phyloP scores from a whole-genome alignment of 2,113 vertebrate genomes.

The Dasyurus viverrinus region DNA sequence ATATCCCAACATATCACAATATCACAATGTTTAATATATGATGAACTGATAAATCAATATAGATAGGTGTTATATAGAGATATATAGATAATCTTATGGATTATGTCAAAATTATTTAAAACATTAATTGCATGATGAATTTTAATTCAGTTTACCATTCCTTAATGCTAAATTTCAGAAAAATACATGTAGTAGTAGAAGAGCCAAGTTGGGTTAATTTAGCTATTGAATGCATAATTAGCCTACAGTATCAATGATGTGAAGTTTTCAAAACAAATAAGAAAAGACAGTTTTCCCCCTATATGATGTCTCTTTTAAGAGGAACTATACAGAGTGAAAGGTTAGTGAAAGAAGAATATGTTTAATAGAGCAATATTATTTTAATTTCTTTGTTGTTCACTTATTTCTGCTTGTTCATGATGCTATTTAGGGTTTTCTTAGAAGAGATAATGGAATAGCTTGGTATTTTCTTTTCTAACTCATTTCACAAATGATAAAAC shows the following conservation, averaged over 20 bases:
- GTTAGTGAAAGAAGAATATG: not conserved
- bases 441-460: not conserved
- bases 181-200: not conserved
- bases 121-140: constrained; percentile 18
- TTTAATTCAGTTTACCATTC: not conserved
- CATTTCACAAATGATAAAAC: not conserved
- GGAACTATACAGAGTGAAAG: not conserved
- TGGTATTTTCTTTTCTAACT: not conserved
- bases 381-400: not conserved
- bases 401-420: too few species aligned
- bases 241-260: not conserved
- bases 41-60: not conserved
- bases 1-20: not conserved
- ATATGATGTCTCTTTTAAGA: not conserved
- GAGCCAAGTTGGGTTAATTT: not conserved
- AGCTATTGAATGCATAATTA: constrained; percentile 1
- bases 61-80: too few species aligned
- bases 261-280: not conserved
- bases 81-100: not conserved
- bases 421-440: not conserved
- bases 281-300: too few species aligned
- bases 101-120: constrained; percentile 16
- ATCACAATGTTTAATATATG: not conserved
- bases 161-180: constrained; percentile 24
- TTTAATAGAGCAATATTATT: not conserved